Conservation (phyloP, 2,113 vertebrate genomes). For the Anser brachyrhynchus region DNA sequence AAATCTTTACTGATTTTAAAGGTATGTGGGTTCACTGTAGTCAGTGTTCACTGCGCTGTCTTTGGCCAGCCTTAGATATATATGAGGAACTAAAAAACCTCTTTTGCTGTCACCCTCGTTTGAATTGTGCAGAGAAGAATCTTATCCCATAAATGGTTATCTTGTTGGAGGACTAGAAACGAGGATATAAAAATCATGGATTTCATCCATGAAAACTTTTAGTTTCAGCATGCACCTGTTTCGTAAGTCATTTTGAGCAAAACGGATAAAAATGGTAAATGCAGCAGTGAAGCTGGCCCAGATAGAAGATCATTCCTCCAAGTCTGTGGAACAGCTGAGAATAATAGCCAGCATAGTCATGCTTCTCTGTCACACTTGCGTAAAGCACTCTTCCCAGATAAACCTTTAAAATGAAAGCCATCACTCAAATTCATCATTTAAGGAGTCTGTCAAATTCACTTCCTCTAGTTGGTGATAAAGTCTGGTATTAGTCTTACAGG, state of each 20-base stretch:
- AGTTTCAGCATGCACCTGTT: conserved; percentile 47
- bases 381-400: neutral
- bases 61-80: conserved; percentile 4
- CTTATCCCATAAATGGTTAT: conserved; percentile 53
- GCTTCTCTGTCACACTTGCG: neutral
- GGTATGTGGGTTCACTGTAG: neutral
- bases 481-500: neutral
- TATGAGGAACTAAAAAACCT: neutral
- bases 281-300: conserved; percentile 29
- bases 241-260: conserved; percentile 45
- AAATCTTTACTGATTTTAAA: neutral
- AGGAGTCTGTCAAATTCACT: neutral
- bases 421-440: neutral
- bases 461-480: neutral
- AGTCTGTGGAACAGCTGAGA: conserved; percentile 34
- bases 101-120: neutral
- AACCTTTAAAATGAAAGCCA: conserved; percentile 29
- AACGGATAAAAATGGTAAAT: conserved; percentile 46
- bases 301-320: conserved; percentile 33
- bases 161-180: conserved; percentile 29
- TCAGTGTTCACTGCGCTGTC: neutral
- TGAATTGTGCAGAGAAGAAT: conserved; percentile 20
- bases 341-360: conserved; percentile 33
- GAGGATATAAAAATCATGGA: conserved; percentile 49
- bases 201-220: conserved; percentile 60